Base-by-base conservation (phyloP, 2,113 vertebrate genomes). In the Lepisosteus oculatus region DNA sequence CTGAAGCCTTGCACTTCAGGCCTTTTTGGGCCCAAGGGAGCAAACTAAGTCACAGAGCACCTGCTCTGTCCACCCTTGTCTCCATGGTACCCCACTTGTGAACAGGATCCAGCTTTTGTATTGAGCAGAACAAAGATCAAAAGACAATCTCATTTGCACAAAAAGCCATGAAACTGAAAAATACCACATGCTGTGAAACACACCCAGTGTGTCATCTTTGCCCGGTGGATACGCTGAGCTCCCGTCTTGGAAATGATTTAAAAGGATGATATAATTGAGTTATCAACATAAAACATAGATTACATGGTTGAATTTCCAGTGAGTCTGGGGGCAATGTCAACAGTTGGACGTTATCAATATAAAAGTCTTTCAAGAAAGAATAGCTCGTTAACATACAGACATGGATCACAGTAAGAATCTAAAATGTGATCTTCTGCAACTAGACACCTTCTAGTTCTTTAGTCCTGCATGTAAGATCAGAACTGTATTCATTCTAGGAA, bases 401-500 rank as follows among this genome's bases (percentile, higher is more conserved):
- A 29, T 29, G 29, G 29, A 29, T 29, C 29, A 29, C 29, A 29
- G 29, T 29, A 29, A 29, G 29, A 29, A 29, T 29, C 29, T 29
- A 29, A 29, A 29, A 29, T 2, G 29, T 29, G 57, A n/a, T 13
- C 14, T 14, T 59, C 3, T 8, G 57, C 13, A 59, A 59, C 57
- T 13, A 59, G 57, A 15, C 4, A 13, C 13, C 57, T 59, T 5
- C 12, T 59, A 5, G 14, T n/a, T n/a, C 14, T 13, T 59, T 59
- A 59, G 14, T 14, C 6, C 57, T n/a, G 57, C 57, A 59, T 15
- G 7, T 71, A 72, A 44, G 74, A 63, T 66, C 9, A 5, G 9
- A 51, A 51, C 9, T 5, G 47, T 51, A 51, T 6, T 51, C 47
- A 51, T 51, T 51, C 47, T 6, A 51, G 1, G 47, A 2, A 51